Percentiles rank a stretch among this genome's conserved stretches.
These are phyloP conservation scores for Meiosimyza platycephala DNA, from an alignment of 2,888 invertebrate genomes.

Conservation along the genomic window DNA sequence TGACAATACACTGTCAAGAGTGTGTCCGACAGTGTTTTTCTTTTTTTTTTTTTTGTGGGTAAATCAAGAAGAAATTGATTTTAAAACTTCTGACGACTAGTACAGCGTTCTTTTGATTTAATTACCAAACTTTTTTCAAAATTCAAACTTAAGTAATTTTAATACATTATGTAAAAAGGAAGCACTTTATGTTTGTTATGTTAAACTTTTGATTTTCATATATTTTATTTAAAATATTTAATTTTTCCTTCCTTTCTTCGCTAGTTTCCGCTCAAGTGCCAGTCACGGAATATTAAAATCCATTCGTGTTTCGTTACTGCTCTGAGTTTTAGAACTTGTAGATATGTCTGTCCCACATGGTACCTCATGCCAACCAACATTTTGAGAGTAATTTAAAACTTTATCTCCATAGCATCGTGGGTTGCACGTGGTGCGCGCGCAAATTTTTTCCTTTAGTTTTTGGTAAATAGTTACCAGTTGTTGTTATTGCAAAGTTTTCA, in stretches of 20 bases:
- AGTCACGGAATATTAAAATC: no score
- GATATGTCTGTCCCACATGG: constrained; percentile 2
- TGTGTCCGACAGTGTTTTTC: no score
- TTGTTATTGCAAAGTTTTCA: constrained; percentile 4
- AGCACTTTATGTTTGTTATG: no score
- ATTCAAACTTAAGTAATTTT: no score
- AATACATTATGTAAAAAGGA: no score
- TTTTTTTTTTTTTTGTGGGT: no score
- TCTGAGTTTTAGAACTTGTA: constrained; percentile 11
- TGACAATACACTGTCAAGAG: constrained; percentile 21
- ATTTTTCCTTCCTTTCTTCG: background rate
- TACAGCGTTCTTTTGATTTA: no score
- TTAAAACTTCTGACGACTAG: no score
- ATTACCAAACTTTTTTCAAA: no score
- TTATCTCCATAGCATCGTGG: constrained; percentile 35
- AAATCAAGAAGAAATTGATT: no score
- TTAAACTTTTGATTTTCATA: background rate
- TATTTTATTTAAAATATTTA: constrained; percentile 12
- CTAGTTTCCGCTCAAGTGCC: background rate
- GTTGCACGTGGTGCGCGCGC: constrained; percentile 68
- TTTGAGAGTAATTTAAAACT: constrained; percentile 22
- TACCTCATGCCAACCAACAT: background rate
- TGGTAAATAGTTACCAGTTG: constrained; percentile 7
- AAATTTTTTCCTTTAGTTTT: constrained; percentile 52
- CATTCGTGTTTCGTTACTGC: background rate